Base-by-base conservation (phyloP, 2,113 vertebrate genomes). In the Chaetodon auriga region DNA sequence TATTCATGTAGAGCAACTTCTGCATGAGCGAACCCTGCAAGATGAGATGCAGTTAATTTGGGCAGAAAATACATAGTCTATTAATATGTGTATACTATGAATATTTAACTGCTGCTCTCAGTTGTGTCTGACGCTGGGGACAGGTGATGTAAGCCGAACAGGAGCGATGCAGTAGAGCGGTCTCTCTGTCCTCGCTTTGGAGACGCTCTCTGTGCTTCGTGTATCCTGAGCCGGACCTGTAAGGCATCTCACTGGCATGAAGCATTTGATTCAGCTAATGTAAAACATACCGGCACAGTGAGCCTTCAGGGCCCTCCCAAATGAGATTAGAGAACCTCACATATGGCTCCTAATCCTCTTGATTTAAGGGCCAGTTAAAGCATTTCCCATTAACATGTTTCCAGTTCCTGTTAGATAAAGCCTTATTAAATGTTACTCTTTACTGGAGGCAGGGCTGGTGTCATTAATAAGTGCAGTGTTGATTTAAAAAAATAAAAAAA, bases 291-390 rank as follows among this genome's bases (percentile, higher is more conserved):
- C 70, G 21, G 69, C 62, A 64, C 74, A 79, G 78, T 12, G 66
- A 70, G 91, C 87, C 86, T 8, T 58, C 0, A 35, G 66, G 86
- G 88, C 63, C 49, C 79, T 74, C 75, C 80, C 48, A 72, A 85
- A 92, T 91, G 84, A 93, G 93, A 92, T 92, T 90, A 93, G 82
- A 86, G 89, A 68, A 69, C 54, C 89, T 88, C 91, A 87, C 92
- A 93, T 89, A 89, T 92, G 92, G 83, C 83, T 86, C 86, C 78
- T 93, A 94, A 94, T 94, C 92, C 92, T 74, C 84, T 63, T 78
- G 85, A 90, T 93, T 94, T 90, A 92, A 90, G 87, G 81, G 80
- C 71, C 75, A 82, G 80, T 92, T 94, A 87, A 91, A 87, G 84
- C 87, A 84, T 88, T 92, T 92, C 81, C 88, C 80, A 91, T 88